A percentile compares a stretch with the other conserved stretches of the same genome.
Conservation (phyloP, 1,140 invertebrate genomes). For the Tetraneura akinire region DNA sequence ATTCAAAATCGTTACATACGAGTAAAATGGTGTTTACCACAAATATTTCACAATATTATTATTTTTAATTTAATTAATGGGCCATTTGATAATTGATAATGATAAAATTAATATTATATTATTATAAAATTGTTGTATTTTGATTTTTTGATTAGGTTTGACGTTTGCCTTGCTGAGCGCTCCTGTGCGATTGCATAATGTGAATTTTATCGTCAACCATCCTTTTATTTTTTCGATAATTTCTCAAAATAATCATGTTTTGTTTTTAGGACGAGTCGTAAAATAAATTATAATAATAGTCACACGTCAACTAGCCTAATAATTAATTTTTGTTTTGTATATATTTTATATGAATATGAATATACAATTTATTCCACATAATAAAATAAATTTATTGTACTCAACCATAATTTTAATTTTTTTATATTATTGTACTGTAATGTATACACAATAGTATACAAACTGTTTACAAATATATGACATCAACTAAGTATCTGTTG, state of each 20-base stretch:
- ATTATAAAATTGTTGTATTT: slow-evolving; percentile 15
- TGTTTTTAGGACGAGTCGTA: slow-evolving; percentile 13
- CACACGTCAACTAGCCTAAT: background rate
- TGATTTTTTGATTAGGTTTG: background rate
- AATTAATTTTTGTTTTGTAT: background rate
- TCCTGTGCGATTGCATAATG: background rate
- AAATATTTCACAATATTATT: too few species aligned
- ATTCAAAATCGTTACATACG: too few species aligned
- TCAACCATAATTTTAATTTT: too few species aligned
- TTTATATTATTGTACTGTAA: too few species aligned
- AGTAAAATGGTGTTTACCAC: too few species aligned
- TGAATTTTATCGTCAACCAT: slow-evolving; percentile 10
- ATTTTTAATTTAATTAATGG: too few species aligned
- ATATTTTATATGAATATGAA: background rate
- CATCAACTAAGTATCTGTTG: too few species aligned
- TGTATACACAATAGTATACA: too few species aligned
- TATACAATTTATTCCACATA: background rate
- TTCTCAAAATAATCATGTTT: background rate
- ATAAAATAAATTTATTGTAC: too few species aligned
- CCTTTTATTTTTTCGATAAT: slow-evolving; percentile 22
- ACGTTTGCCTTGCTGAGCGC: background rate
- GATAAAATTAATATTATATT: background rate
- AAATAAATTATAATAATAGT: background rate
- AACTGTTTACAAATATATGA: too few species aligned
- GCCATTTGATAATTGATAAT: too few species aligned